Base-by-base conservation (phyloP, 2,797 vertebrate genomes). In the Ctenopoma multispine region DNA sequence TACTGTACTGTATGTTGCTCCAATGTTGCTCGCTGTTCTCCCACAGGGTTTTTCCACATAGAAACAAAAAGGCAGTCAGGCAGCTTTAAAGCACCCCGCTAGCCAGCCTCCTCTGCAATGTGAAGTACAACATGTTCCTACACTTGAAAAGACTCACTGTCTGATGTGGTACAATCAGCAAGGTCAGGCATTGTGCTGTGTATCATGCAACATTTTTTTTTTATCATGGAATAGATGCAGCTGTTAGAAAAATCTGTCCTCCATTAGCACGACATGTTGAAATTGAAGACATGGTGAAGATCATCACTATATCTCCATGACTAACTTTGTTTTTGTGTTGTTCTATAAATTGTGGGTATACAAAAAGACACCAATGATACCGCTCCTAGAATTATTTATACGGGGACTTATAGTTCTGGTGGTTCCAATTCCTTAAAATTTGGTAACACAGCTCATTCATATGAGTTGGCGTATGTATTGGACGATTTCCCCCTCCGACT, bases 121-220 rank as follows among this genome's bases (percentile, higher is more conserved):
- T 74, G 41, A 66, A 69, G 80, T 47, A 88, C 83, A 69, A 36
- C 63, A 61, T 79, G 84, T 89, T 82, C 87, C 49, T 71, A 7
- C 65, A 47, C 72, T 82, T 78, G 41, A 81, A 79, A 76, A 79
- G 53, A 72, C 65, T 73, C 44, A 0, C 64, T 82, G 70, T 82
- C 51, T 84, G 64, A 82, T 85, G 80, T 66, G 58, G 47, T 71
- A 59, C 69, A 79, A 81, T 88, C 76, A 80, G 77, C 80, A 80
- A 89, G 80, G 87, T 82, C 83, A 58, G 55, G 29, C 68, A 41
- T 51, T 60, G 21, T 61, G 1, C 63, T 49, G 23, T 48, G 65
- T 7, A 4, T 21, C 24, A 23, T 38, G 46, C 14, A 0, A 21
- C 21, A 31, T 43, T 54, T 75, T 11, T 40, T 51, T 21, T 54